Percentiles rank a stretch among this genome's conserved stretches.
phyloP scores from a whole-genome alignment of 2,113 vertebrate genomes.

The Pygathrix nemaeus region DNA sequence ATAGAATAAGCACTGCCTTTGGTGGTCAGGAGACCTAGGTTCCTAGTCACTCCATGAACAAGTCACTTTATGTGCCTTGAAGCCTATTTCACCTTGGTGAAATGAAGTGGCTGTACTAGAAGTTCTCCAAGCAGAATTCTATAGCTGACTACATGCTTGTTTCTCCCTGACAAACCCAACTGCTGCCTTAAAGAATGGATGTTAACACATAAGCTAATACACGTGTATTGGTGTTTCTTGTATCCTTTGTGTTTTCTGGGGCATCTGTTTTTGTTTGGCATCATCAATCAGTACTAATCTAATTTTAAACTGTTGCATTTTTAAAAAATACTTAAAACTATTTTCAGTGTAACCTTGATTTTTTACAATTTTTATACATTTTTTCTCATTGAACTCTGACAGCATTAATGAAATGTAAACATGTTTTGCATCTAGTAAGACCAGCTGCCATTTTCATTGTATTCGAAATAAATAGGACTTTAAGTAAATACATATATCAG shows the following conservation, averaged over 20 bases:
- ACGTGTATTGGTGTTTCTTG: background rate
- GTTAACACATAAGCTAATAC: background rate
- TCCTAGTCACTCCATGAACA: background rate
- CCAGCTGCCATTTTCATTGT: conserved; percentile 25
- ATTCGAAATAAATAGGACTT: conserved; percentile 28
- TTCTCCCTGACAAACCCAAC: background rate
- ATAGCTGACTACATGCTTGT: background rate
- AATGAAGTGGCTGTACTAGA: background rate
- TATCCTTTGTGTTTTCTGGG: background rate
- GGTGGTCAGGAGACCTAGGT: background rate
- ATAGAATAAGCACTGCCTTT: background rate
- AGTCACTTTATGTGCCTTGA: background rate
- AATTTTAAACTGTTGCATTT: background rate
- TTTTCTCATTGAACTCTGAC: conserved; percentile 40
- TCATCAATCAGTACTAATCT: background rate
- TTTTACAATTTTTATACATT: background rate
- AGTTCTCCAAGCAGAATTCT: background rate
- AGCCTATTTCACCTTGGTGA: background rate
- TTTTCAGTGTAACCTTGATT: conserved; percentile 24
- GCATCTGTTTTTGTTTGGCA: background rate
- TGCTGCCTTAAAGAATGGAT: background rate
- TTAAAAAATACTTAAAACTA: background rate
- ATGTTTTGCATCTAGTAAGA: background rate
- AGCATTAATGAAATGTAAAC: background rate
- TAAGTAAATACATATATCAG: background rate